Evolutionary conservation across 2,797 vertebrate species (phyloP).

Genomic region (Crypturellus tataupa): DNA sequence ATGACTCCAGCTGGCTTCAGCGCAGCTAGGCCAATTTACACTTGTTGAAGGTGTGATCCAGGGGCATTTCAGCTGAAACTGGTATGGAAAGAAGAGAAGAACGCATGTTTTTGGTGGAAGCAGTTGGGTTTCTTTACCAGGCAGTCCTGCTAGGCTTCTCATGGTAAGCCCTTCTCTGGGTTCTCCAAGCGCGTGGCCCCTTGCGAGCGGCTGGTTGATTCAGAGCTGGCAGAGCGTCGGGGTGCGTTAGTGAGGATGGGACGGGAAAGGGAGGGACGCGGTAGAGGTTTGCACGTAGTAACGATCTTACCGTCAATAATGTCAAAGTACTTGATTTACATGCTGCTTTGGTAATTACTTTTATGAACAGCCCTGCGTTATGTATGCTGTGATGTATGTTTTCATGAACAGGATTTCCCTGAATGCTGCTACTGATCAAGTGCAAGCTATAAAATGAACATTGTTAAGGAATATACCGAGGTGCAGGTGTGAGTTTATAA

Average conservation of each 20-base stretch:
- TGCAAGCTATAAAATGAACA: neutral
- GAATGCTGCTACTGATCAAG: neutral
- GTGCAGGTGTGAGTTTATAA: neutral
- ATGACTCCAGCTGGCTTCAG: neutral
- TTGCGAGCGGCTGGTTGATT: accelerated
- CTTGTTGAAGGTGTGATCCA: neutral
- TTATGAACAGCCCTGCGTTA: neutral
- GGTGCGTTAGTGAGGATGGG: neutral
- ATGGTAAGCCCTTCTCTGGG: neutral
- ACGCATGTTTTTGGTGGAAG: neutral
- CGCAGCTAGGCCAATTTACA: accelerated
- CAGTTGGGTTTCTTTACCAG: neutral
- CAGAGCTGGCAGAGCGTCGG: neutral
- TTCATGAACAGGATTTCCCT: neutral
- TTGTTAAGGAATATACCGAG: neutral
- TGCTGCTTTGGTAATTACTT: neutral
- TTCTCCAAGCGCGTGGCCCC: neutral
- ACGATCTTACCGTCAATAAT: neutral
- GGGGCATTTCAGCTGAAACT: neutral
- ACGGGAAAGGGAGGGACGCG: neutral
- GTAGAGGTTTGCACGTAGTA: neutral
- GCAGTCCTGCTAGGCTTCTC: neutral
- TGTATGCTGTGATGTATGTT: neutral
- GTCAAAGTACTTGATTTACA: neutral
- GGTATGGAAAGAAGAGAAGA: neutral